phyloP scores from a whole-genome alignment of 1,140 invertebrate species.

The Trypoxylus dichotomus region DNA sequence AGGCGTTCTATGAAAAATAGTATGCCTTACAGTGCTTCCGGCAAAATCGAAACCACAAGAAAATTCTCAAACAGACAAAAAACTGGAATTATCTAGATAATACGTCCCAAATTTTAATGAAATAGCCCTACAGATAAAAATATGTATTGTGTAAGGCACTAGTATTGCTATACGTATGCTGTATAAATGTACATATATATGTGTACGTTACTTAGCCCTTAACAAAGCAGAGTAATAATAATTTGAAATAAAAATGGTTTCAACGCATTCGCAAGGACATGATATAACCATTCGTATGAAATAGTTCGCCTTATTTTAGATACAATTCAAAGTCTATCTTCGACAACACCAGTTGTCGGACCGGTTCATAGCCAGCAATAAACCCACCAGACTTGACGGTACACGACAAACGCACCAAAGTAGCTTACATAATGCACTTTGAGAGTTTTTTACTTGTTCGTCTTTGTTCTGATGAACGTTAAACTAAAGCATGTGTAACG shows the following conservation, averaged over 20 bases:
- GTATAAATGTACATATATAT: too few relatives aligned
- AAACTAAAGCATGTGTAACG: neutral
- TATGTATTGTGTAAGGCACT: too few relatives aligned
- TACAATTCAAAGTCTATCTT: constrained; percentile 18
- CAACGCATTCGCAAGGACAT: neutral
- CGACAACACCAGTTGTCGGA: constrained; percentile 12
- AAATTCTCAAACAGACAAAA: too few relatives aligned
- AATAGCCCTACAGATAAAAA: too few relatives aligned
- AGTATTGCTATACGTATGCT: too few relatives aligned
- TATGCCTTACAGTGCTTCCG: too few relatives aligned
- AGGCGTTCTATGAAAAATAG: too few relatives aligned
- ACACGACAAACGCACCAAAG: constrained; percentile 8
- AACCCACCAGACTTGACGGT: constrained; percentile 9
- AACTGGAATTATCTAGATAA: too few relatives aligned
- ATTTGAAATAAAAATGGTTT: neutral
- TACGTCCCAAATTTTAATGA: too few relatives aligned
- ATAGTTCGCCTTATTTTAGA: constrained; percentile 17
- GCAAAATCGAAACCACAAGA: too few relatives aligned
- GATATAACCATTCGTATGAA: neutral
- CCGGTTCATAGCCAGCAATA: constrained; percentile 14
- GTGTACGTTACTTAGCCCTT: too few relatives aligned
- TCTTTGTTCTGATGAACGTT: neutral
- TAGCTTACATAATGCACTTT: constrained; percentile 1
- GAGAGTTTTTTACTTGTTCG: neutral
- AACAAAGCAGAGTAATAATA: neutral